These are phyloP conservation scores for Zonitis immaculata DNA, from an alignment of 2,888 invertebrate genomes.

Conservation along the genomic window DNA sequence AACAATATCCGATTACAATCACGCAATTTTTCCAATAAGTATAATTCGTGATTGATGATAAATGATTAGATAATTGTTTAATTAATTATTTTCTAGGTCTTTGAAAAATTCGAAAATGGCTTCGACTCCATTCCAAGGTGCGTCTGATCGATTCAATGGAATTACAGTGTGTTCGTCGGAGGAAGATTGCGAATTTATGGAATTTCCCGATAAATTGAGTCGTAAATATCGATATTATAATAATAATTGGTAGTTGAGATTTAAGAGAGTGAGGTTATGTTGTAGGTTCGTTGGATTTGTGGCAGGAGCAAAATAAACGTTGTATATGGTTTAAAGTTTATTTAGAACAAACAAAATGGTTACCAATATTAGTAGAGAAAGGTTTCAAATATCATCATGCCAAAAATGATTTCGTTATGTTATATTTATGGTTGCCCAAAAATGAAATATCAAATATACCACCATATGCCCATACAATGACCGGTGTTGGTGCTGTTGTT, in stretches of 20 bases:
- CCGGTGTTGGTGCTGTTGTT: conserved; percentile 84
- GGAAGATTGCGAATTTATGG: conserved; percentile 49
- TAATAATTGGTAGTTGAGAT: background rate
- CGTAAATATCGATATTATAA: conserved; percentile 47
- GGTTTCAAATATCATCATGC: conserved; percentile 89
- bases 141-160: conserved; percentile 65
- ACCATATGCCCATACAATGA: conserved; percentile 72
- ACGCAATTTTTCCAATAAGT: background rate
- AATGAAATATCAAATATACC: conserved; percentile 62
- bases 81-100: background rate
- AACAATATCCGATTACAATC: background rate
- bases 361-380: conserved; percentile 67
- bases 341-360: conserved; percentile 65
- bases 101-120: background rate
- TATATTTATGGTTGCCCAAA: conserved; percentile 75
- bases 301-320: conserved; percentile 60
- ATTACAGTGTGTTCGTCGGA: conserved; percentile 67
- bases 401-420: conserved; percentile 68
- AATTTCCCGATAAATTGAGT: conserved; percentile 55
- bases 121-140: conserved; percentile 48
- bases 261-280: background rate
- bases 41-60: background rate
- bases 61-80: no score
- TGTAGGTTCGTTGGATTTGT: conserved; percentile 64
- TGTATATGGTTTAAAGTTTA: conserved; percentile 80